Evolutionary conservation across 2,797 vertebrate genomes (phyloP), one percentile per base, ranked within the genome.

Genomic region (Lemur catta): DNA sequence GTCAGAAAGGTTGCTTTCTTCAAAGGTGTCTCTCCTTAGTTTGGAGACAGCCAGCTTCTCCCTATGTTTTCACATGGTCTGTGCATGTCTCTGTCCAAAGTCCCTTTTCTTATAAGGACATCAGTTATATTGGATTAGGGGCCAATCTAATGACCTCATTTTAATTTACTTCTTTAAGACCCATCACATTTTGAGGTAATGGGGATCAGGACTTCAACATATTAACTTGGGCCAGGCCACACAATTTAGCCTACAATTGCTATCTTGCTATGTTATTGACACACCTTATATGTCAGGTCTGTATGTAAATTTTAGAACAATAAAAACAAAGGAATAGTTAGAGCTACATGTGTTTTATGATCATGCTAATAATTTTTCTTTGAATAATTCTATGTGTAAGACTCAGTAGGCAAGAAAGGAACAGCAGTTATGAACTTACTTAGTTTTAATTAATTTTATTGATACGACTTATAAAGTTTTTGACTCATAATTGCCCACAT

Each of bases 391-490:
- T 75, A 41, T 17, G 18, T 3, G 33, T 71, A 92, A 69, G 46
- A 72, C 65, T 91, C 67, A 78, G 14, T 59, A 67, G 38, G 24
- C 41, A 67, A 89, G 61, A 85, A 93, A 96, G n/a, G 30, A 95
- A 72, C 89, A 76, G 26, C 41, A 84, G 87, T 91, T 95, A 76
- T 84, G 43, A 93, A 72, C 33, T 95, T 88, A 71, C 33, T 69
- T 94, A 63, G 69, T 96, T 96, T 95, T 93, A 92, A 59, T 95
- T 89, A 95, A 80, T 95, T 93, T 84, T 96, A 84, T 89, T 94
- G 22, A 76, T 76, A 91, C 61, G 43, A 74, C 72, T 93, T 88
- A 67, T 48, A 76, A 95, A 76, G 30, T 61, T 89, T 96, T 89
- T 59, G 38, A 93, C 35, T 84, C 50, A 65, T 80, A 92, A 84